These are phyloP conservation scores for Vulpes vulpes DNA, from an alignment of 2,113 vertebrate genomes.

Conservation along the genomic window DNA sequence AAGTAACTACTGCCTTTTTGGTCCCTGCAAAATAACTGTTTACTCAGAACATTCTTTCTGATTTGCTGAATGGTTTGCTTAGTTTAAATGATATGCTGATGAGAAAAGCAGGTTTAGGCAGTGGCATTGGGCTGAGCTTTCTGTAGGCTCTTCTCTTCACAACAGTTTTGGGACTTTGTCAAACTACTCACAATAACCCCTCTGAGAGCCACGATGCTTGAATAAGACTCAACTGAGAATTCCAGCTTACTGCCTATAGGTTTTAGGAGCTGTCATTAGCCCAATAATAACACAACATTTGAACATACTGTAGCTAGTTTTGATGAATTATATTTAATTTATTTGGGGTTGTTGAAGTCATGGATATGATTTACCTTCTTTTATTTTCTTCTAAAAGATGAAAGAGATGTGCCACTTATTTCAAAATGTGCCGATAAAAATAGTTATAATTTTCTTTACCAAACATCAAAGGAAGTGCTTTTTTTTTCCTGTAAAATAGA, in stretches of 20 bases:
- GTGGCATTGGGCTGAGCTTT: neutral
- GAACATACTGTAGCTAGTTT: neutral
- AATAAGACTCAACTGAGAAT: neutral
- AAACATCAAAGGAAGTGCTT: neutral
- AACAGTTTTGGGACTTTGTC: neutral
- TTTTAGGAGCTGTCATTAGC: neutral
- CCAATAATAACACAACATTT: neutral
- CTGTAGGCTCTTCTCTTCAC: neutral
- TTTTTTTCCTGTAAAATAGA: neutral
- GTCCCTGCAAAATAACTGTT: neutral
- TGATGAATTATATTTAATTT: neutral
- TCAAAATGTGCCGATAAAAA: neutral
- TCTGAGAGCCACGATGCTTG: neutral
- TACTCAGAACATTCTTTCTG: neutral
- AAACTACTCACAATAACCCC: neutral
- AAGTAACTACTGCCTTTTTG: neutral
- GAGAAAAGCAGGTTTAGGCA: neutral
- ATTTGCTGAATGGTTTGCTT: neutral
- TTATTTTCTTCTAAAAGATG: neutral
- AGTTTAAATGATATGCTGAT: neutral
- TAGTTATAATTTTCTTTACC: neutral
- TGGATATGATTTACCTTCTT: neutral
- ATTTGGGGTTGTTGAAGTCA: neutral
- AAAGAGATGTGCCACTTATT: neutral
- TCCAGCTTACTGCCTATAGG: neutral